A percentile compares a stretch with the other conserved stretches of the same genome.
phyloP scores from a whole-genome alignment of 2,888 invertebrate species.

The Acleris emargana region DNA sequence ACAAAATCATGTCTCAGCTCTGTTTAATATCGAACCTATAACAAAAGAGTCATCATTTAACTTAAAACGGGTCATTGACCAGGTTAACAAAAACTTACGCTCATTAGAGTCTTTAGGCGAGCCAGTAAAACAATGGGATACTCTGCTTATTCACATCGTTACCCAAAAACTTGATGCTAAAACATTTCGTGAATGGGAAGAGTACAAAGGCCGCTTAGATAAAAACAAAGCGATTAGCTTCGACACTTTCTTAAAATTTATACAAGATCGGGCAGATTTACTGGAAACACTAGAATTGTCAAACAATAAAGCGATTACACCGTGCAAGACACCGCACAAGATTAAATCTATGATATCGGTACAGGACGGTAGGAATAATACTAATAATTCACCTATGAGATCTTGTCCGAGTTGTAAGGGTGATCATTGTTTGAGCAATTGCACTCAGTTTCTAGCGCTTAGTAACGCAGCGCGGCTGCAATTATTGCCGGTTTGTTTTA shows the following conservation, averaged over 20 bases:
- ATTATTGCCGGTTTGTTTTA: neutral
- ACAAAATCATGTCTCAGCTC: conserved; percentile 36
- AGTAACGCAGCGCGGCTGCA: neutral
- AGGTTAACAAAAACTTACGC: no score
- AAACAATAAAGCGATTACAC: neutral
- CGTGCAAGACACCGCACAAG: no score
- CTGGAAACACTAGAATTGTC: neutral
- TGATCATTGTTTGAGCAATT: neutral
- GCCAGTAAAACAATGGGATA: no score
- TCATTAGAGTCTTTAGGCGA: no score
- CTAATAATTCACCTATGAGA: neutral
- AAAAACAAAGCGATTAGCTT: conserved; percentile 4
- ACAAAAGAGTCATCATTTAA: no score
- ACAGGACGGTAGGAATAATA: neutral
- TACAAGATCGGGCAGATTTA: neutral
- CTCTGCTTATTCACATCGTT: no score
- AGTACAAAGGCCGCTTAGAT: conserved; percentile 24
- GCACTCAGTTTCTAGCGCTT: neutral
- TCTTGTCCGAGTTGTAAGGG: neutral
- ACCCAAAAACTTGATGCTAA: conserved; percentile 25
- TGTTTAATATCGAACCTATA: conserved; percentile 39
- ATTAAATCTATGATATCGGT: neutral
- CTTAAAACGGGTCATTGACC: no score
- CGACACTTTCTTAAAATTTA: neutral
- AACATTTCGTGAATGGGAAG: conserved; percentile 35